Conservation (phyloP, 2,888 invertebrate species). For the Steinernema hermaphroditum region DNA sequence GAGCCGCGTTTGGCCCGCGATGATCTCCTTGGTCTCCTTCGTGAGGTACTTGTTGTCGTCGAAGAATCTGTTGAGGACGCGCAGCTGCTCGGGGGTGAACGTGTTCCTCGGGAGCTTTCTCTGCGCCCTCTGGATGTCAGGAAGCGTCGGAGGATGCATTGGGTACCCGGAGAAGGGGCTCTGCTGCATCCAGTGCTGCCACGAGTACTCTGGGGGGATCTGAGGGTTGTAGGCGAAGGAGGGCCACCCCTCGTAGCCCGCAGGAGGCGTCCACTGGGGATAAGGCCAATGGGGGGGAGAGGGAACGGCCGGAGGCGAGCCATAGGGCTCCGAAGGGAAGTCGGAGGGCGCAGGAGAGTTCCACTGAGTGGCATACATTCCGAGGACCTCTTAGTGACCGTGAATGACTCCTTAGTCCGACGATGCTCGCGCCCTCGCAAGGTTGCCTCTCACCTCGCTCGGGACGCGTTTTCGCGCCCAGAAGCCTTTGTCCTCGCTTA, state of each 20-base stretch:
- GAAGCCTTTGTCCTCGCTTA: slow-evolving; percentile 1
- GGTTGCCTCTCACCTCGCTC: background rate
- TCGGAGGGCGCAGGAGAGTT: background rate
- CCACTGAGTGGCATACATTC: background rate
- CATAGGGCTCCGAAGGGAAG: background rate
- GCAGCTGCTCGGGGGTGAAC: slow-evolving; percentile 14
- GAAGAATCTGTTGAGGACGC: slow-evolving; percentile 4
- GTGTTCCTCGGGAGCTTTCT: slow-evolving; percentile 17
- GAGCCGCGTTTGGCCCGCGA: background rate
- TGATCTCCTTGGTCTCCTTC: background rate
- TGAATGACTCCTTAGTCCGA: slow-evolving; percentile 1
- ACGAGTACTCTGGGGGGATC: background rate
- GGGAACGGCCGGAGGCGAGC: background rate
- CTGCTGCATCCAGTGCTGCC: slow-evolving; percentile 4
- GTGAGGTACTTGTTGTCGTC: slow-evolving; percentile 8
- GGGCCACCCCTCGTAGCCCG: slow-evolving; percentile 3
- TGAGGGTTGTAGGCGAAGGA: background rate
- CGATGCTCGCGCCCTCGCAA: background rate
- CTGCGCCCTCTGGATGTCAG: background rate
- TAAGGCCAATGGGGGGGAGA: background rate
- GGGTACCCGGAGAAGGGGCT: background rate
- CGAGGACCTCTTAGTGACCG: slow-evolving; percentile 17
- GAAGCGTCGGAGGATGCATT: background rate
- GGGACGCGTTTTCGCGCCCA: background rate
- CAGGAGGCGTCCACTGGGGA: background rate